Conservation (phyloP, 2,113 vertebrate genomes). For the Odontesthes bonariensis region DNA sequence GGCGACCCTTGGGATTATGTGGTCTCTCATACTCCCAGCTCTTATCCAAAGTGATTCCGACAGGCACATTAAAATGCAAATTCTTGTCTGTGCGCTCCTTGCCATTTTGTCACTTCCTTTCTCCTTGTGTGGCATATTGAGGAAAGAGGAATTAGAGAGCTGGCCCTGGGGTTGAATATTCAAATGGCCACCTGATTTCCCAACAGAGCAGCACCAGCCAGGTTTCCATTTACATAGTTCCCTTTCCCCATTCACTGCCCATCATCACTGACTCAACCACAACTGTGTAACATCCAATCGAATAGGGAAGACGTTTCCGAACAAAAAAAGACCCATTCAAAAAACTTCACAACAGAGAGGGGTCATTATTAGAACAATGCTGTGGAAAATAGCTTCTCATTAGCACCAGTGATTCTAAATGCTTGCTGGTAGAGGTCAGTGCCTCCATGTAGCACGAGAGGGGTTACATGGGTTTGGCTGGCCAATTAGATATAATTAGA, state of each 20-base stretch:
- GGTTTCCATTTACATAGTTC: constrained; percentile 70
- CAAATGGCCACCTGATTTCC: constrained; percentile 80
- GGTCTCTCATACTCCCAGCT: constrained; percentile 62
- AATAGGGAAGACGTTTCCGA: too few species aligned
- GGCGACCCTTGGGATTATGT: constrained; percentile 67
- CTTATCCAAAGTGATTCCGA: constrained; percentile 80
- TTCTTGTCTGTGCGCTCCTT: constrained; percentile 85
- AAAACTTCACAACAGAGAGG: constrained; percentile 36
- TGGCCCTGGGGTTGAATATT: constrained; percentile 86
- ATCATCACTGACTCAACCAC: constrained; percentile 54
- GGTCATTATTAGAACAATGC: constrained; percentile 46
- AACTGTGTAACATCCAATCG: not conserved
- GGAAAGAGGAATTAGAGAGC: constrained; percentile 90
- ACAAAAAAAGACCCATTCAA: constrained; percentile 14
- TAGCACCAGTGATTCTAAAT: constrained; percentile 37
- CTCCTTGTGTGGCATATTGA: constrained; percentile 85
- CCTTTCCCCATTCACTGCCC: constrained; percentile 62
- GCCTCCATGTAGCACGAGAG: constrained; percentile 46
- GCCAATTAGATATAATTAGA: constrained; percentile 68
- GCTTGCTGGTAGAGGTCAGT: constrained; percentile 58
- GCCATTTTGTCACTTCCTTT: constrained; percentile 89
- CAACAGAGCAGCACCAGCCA: constrained; percentile 60
- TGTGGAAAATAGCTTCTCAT: constrained; percentile 49
- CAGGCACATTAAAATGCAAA: constrained; percentile 94
- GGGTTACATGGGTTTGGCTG: constrained; percentile 41